These are phyloP conservation scores for Drosophila arizonae DNA, from an alignment of 1,140 invertebrate species.

Conservation along the genomic window DNA sequence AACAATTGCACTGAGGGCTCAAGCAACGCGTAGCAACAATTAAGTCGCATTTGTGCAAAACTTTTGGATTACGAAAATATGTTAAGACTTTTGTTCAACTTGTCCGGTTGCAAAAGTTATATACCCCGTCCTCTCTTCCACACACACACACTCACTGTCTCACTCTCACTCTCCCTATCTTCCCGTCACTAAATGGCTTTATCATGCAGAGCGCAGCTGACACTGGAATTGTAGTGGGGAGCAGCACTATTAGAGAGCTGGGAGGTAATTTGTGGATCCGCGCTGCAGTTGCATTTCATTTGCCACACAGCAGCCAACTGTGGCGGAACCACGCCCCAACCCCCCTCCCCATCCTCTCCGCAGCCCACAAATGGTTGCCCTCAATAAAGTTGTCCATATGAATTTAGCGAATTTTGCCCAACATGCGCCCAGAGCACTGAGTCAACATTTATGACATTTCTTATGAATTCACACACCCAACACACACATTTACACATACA, in stretches of 20 bases:
- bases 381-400: slow-evolving; percentile 69
- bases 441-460: slow-evolving; percentile 64
- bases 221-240: neutral
- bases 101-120: slow-evolving; percentile 65
- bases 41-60: slow-evolving; percentile 79
- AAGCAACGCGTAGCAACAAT: slow-evolving; percentile 65
- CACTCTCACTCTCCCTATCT: neutral
- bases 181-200: slow-evolving; percentile 23
- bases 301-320: neutral
- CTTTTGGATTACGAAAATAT: slow-evolving; percentile 78
- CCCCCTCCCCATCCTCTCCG: neutral
- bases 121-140: neutral
- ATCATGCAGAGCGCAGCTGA: slow-evolving; percentile 16
- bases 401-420: slow-evolving; percentile 46
- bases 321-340: no score
- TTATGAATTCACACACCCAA: slow-evolving; percentile 33
- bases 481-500: neutral
- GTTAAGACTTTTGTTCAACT: slow-evolving; percentile 79
- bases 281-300: slow-evolving; percentile 38
- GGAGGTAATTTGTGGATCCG: slow-evolving; percentile 51
- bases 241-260: neutral
- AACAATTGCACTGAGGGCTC: slow-evolving; percentile 11
- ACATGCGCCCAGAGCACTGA: slow-evolving; percentile 21
- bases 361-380: slow-evolving; percentile 24
- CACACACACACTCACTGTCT: no score